phyloP scores from a whole-genome alignment of 2,113 vertebrate genomes.

The Irena cyanogastra region DNA sequence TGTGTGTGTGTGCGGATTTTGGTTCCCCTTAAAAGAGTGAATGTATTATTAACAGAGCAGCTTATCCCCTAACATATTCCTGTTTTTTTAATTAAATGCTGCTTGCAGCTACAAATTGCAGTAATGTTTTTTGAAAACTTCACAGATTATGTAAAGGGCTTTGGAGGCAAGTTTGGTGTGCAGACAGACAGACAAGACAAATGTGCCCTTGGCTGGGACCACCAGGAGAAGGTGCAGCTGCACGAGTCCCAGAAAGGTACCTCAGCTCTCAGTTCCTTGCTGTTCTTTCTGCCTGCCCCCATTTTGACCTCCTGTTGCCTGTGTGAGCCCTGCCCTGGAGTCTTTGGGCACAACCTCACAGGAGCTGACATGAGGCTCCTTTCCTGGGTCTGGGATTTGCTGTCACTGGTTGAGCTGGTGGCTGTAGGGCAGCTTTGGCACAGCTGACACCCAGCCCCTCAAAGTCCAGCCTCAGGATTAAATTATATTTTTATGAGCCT shows the following conservation, averaged over 20 bases:
- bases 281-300: background rate
- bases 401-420: background rate
- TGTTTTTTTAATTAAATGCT: background rate
- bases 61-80: background rate
- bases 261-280: background rate
- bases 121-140: background rate
- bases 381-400: background rate
- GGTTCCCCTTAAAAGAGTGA: background rate
- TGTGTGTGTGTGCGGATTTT: background rate
- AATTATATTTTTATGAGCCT: background rate
- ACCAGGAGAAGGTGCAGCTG: slow-evolving; percentile 93
- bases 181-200: slow-evolving; percentile 96
- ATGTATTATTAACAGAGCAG: background rate
- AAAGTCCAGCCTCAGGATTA: background rate
- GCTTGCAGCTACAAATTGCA: background rate
- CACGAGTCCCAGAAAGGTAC: slow-evolving; percentile 97
- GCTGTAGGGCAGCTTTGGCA: background rate
- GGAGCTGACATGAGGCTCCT: background rate
- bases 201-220: slow-evolving; percentile 95
- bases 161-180: slow-evolving; percentile 96
- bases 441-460: background rate
- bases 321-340: background rate
- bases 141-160: slow-evolving; percentile 94
- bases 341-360: background rate
- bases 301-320: background rate